Evolutionary conservation across 2,113 vertebrate genomes (phyloP).

Genomic region (Zosterops lateralis): DNA sequence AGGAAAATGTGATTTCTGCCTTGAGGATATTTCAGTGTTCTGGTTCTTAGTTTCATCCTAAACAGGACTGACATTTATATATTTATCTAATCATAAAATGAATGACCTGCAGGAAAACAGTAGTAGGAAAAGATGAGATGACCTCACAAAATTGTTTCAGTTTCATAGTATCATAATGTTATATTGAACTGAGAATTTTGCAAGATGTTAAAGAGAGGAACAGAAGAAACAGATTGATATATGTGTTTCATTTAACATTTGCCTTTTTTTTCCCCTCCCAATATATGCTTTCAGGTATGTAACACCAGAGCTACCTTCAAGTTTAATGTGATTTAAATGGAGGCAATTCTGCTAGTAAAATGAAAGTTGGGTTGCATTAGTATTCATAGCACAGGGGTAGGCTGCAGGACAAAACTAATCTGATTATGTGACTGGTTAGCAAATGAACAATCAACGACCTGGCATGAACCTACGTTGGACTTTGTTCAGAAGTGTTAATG

Average conservation of each 20-base stretch:
- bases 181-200: neutral
- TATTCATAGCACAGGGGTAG: neutral
- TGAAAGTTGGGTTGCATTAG: neutral
- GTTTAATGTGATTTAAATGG: neutral
- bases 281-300: neutral
- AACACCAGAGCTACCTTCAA: neutral
- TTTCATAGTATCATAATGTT: neutral
- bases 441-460: neutral
- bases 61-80: neutral
- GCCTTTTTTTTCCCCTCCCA: rapidly evolving
- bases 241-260: neutral
- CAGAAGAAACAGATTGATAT: neutral
- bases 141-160: neutral
- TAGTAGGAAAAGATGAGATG: neutral
- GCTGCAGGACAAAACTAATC: neutral
- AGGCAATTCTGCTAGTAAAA: neutral
- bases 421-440: neutral
- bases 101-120: neutral
- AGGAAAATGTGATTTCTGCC: neutral
- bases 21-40: neutral
- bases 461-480: neutral
- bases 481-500: constrained; percentile 28
- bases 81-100: neutral
- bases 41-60: neutral
- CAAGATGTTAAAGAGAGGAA: neutral